phyloP scores from a whole-genome alignment of 1,140 invertebrate species.

The Venturia canescens region DNA sequence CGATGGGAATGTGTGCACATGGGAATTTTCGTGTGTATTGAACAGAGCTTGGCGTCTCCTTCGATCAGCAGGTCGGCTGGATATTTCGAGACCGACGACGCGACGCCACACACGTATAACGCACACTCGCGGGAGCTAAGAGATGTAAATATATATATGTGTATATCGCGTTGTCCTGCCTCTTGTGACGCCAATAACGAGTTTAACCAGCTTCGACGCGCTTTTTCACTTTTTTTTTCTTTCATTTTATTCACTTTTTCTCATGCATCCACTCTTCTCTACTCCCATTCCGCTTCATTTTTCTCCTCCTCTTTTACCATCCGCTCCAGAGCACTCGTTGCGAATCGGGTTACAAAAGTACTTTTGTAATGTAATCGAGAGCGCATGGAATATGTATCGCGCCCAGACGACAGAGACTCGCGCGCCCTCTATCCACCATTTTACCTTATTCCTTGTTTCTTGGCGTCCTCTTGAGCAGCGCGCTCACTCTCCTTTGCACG shows the following conservation, averaged over 20 bases:
- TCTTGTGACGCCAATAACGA: too few relatives aligned
- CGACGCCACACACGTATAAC: background rate
- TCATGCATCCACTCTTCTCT: too few relatives aligned
- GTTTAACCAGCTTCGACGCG: too few relatives aligned
- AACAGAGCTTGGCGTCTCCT: background rate
- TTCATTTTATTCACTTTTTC: too few relatives aligned
- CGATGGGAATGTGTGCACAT: background rate
- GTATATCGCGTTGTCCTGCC: background rate
- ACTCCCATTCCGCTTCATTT: background rate
- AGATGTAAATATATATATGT: too few relatives aligned
- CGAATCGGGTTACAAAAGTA: conserved; percentile 9
- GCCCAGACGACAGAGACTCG: background rate
- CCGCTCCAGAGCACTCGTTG: background rate
- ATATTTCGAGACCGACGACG: background rate
- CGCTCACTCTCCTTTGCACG: too few relatives aligned
- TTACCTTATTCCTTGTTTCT: too few relatives aligned
- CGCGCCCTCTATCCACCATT: too few relatives aligned
- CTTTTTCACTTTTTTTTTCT: too few relatives aligned
- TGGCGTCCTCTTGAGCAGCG: too few relatives aligned
- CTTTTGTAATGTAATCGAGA: background rate
- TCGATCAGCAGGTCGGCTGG: conserved; percentile 34
- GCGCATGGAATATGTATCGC: conserved; percentile 6
- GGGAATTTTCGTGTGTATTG: background rate
- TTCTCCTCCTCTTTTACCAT: background rate
- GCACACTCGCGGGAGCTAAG: too few relatives aligned